These are phyloP conservation scores for Esox niger DNA, from an alignment of 2,113 vertebrate genomes.

Conservation along the genomic window DNA sequence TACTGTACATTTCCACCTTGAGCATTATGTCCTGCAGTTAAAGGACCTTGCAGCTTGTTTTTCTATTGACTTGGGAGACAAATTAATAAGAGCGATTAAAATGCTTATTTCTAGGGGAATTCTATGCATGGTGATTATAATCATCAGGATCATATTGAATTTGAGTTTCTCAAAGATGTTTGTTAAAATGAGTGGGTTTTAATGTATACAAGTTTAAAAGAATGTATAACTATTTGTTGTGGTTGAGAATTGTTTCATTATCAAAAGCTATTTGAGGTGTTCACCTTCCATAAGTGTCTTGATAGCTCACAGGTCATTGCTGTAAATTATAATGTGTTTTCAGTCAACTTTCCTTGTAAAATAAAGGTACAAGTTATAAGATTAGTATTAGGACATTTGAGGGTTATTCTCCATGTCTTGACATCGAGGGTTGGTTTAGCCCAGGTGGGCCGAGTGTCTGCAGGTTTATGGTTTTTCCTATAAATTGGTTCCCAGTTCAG, in stretches of 20 bases:
- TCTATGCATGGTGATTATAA: constrained; percentile 27
- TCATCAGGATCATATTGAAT: constrained; percentile 26
- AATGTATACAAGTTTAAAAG: too few relatives aligned
- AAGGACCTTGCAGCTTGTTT: constrained; percentile 3
- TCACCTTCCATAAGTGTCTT: too few relatives aligned
- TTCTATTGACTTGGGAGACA: constrained; percentile 5
- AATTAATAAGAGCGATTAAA: constrained; percentile 38
- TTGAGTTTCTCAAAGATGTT: constrained; percentile 21
- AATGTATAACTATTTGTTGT: too few relatives aligned
- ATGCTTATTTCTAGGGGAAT: constrained; percentile 12
- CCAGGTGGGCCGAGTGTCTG: too few relatives aligned
- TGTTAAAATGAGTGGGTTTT: constrained; percentile 16
- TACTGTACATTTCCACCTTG: not conserved
- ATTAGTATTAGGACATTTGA: not conserved
- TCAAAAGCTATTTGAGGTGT: constrained; percentile 10
- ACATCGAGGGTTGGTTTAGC: too few relatives aligned
- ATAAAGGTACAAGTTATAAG: constrained; percentile 1
- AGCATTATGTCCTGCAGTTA: not conserved
- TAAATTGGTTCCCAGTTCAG: too few relatives aligned
- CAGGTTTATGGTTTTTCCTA: too few relatives aligned
- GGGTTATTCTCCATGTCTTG: not conserved
- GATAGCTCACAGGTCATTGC: too few relatives aligned
- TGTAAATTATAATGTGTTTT: too few relatives aligned
- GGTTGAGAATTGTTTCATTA: not conserved
- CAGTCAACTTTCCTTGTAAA: too few relatives aligned